Conservation (phyloP, 1,140 invertebrate species). For the Megalopta genalis region DNA sequence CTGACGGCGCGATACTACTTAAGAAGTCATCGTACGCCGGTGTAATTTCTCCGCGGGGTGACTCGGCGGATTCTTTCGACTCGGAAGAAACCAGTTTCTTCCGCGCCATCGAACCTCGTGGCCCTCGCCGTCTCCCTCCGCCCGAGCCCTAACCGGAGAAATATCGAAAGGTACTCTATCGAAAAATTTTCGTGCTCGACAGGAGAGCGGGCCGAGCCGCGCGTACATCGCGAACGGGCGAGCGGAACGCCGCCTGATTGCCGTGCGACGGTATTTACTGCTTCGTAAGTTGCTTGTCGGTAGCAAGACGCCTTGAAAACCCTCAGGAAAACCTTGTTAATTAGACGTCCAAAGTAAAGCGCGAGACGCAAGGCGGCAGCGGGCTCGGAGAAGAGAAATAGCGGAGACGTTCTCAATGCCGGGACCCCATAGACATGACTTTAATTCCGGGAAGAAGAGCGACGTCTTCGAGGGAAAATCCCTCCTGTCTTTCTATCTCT, state of each 20-base stretch:
- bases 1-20: slow-evolving; percentile 47
- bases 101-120: slow-evolving; percentile 31
- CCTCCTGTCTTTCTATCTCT: background rate
- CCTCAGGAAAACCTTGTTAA: slow-evolving; percentile 56
- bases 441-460: slow-evolving; percentile 46
- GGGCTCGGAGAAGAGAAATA: slow-evolving; percentile 29
- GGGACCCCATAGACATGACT: slow-evolving; percentile 48
- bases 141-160: background rate
- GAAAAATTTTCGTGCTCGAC: slow-evolving; percentile 29
- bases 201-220: background rate
- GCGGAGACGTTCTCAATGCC: slow-evolving; percentile 44
- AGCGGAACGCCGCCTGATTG: slow-evolving; percentile 1
- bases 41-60: slow-evolving; percentile 53
- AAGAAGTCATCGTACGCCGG: slow-evolving; percentile 42
- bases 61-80: slow-evolving; percentile 56
- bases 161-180: slow-evolving; percentile 34
- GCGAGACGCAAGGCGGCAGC: slow-evolving; percentile 39
- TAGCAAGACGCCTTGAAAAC: slow-evolving; percentile 28
- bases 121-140: background rate
- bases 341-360: slow-evolving; percentile 54
- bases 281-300: slow-evolving; percentile 27
- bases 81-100: slow-evolving; percentile 60
- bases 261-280: slow-evolving; percentile 38
- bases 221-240: background rate
- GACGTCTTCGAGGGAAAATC: slow-evolving; percentile 37